Evolutionary conservation across 2,797 vertebrate species (phyloP).

Genomic region (Scarus forsteni): DNA sequence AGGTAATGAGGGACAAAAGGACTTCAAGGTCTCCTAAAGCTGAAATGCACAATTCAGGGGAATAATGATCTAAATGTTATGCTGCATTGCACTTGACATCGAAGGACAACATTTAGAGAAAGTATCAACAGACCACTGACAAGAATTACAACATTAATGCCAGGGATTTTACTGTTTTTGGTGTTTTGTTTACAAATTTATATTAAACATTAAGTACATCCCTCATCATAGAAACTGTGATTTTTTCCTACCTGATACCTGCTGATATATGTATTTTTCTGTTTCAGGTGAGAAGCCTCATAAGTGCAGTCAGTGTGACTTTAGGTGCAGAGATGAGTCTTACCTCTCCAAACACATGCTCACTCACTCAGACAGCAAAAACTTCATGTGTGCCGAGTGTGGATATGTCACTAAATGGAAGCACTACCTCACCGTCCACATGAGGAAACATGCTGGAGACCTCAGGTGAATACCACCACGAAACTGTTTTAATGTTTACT

Average conservation of each 20-base stretch:
- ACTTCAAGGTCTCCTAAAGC: too few relatives aligned
- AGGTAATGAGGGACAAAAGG: too few relatives aligned
- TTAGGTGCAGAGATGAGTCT: conserved; percentile 95
- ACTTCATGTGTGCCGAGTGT: conserved; percentile 97
- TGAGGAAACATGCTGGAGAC: conserved; percentile 97
- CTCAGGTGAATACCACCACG: conserved; percentile 85
- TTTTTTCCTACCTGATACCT: background rate
- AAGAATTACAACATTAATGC: too few relatives aligned
- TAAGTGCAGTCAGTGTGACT: conserved; percentile 94
- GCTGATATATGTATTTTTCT: background rate
- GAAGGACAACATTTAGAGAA: too few relatives aligned
- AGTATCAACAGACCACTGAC: too few relatives aligned
- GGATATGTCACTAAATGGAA: conserved; percentile 99
- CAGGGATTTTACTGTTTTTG: too few relatives aligned
- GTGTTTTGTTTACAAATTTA: too few relatives aligned
- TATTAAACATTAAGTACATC: too few relatives aligned
- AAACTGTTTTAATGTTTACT: background rate
- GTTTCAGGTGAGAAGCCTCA: conserved; percentile 93
- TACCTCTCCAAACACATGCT: conserved; percentile 98
- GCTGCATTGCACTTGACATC: too few relatives aligned
- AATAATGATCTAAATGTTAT: too few relatives aligned
- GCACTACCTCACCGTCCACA: conserved; percentile 95
- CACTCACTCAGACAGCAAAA: conserved; percentile 93
- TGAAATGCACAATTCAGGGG: too few relatives aligned
- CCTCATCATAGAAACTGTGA: background rate